Conservation (phyloP, 2,797 vertebrate species). For the Erethizon dorsatum region DNA sequence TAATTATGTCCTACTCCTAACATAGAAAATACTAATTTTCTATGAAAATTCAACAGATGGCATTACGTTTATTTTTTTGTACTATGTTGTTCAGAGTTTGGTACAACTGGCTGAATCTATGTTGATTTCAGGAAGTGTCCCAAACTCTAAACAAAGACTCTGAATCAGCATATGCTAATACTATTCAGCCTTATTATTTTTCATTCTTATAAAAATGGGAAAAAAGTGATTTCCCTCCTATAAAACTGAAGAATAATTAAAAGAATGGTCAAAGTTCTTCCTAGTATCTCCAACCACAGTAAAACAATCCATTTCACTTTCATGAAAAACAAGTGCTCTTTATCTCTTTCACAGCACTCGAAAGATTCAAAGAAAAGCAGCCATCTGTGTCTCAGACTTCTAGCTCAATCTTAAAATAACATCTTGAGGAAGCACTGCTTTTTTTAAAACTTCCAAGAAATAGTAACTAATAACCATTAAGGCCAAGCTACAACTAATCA, state of each 20-base stretch:
- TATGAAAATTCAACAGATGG: neutral
- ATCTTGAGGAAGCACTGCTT: constrained; percentile 37
- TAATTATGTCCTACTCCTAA: neutral
- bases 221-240: neutral
- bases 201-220: neutral
- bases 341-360: constrained; percentile 25
- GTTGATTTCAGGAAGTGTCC: neutral
- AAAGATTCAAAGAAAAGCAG: constrained; percentile 48
- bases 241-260: constrained; percentile 37
- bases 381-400: neutral
- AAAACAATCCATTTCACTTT: constrained; percentile 57
- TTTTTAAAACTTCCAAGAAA: constrained; percentile 51
- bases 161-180: neutral
- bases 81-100: neutral
- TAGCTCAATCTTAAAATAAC: neutral
- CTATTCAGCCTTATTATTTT: neutral
- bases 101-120: neutral
- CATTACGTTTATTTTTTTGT: neutral
- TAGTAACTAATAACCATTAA: constrained; percentile 43
- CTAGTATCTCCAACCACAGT: neutral
- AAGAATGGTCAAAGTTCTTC: neutral
- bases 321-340: neutral
- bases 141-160: constrained; percentile 16
- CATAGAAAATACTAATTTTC: constrained; percentile 60
- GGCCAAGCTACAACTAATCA: constrained; percentile 14